Evolutionary conservation across 2,797 vertebrate species (phyloP), one percentile per base, ranked within the genome.

Genomic region (Streptopelia turtur): DNA sequence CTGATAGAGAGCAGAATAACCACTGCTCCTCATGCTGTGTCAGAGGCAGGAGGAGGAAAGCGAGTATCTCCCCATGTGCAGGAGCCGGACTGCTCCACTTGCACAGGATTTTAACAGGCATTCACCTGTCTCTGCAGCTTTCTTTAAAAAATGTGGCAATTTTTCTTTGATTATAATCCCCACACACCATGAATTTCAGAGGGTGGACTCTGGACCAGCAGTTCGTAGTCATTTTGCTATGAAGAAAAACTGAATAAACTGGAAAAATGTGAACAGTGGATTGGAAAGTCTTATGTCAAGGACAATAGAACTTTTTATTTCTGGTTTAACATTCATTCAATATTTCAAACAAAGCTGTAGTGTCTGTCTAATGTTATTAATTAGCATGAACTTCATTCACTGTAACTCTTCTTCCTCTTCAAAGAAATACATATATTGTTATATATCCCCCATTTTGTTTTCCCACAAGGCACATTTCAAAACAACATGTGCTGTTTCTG

Each of bases 391-490:
- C 53, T 90, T 92, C 83, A 66, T 68, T 94, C 89, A 78, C 47
- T 90, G 27, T 72, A 94, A 88, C 66, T 94, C 23, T 61, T 89
- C 65, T 39, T 87, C 87, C 49, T 87, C 41, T 96, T 95, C 78
- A 95, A 89, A 96, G 66, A 88, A 96, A 76, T 47, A 78, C 27
- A 74, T 66, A 74, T 31, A 78, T 76, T 78, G 83, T 93, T 93
- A 81, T 74, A 91, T 35, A 90, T 61, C 13, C 35, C 49, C 16
- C 50, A 59, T 72, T 93, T 94, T 90, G n/a, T 96, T 71, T 95
- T 94, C 95, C 91, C 77, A 83, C 28, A 94, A 97, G 95, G 84
- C 92, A 84, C 69, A 80, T 96, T 97, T 96, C 83, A 94, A 97
- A 98, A 96, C 71, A 97, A 85, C 87, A 68, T 78, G 72, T 94